Base-by-base conservation (phyloP, 2,113 vertebrate species). In the Phrynosoma platyrhinos region DNA sequence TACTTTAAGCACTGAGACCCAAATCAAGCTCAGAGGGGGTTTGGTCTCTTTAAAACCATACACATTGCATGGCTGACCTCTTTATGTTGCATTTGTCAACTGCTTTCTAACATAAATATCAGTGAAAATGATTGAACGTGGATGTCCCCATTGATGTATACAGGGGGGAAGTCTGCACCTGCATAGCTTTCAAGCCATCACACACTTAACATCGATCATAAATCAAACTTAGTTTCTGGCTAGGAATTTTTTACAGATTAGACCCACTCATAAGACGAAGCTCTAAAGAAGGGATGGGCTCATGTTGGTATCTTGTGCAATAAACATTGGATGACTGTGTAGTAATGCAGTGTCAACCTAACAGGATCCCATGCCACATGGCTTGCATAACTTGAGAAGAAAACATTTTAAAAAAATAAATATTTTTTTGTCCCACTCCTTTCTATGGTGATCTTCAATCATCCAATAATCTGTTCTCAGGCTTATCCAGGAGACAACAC, bases 401-500 rank as follows among this genome's bases (percentile, higher is more conserved):
- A 40, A 9, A 18, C 0, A 7, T 5, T 27, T 36, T 81, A 1
- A 47, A 47, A 47, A 47, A n/a, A 58, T 8, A 21, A 20, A 32
- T 0, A 21, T 32, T 69, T 25, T 55, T 71, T 82, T 75, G 4
- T 62, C 53, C 78, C 47, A 53, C 1, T 62, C 75, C 18, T 42
- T 72, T 58, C 42, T 84, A 86, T 88, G 12, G 14, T 4, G 80
- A 69, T 88, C 58, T 62, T 62, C 58, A 62, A 62, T 18, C 58
- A 32, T 72, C 10, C 75, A 27, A 62, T 3, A 74, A 90, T 21
- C 95, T 10, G 91, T 47, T 97, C 94, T 90, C 89, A 98, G 98
- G 95, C 62, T 30, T 89, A 86, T 32, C 96, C 97, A 1, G 97
- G 97, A 62, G 97, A 98, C 82, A 95, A 96, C 94, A 97, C 97